These are phyloP conservation scores for Nematostella vectensis DNA, from an alignment of 92 coral and sea anemone genomes.

Conservation along the genomic window DNA sequence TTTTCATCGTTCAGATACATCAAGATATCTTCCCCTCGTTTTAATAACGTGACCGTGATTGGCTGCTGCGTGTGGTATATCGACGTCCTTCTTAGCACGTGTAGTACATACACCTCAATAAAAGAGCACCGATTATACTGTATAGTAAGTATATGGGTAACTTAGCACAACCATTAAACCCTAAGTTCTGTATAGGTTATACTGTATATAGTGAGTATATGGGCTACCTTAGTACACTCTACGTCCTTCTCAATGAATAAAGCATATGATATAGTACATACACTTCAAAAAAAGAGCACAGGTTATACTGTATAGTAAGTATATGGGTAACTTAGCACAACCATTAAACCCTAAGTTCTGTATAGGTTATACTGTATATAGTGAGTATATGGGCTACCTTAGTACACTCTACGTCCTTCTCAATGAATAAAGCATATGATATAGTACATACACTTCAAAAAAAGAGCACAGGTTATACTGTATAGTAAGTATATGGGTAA, in stretches of 20 bases:
- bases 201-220: too few relatives aligned
- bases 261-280: conserved; percentile 44
- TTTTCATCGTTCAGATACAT: too few relatives aligned
- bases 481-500: conserved; percentile 38
- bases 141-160: conserved; percentile 38
- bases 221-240: too few relatives aligned
- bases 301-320: conserved; percentile 39
- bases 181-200: too few relatives aligned
- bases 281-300: conserved; percentile 5
- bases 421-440: too few relatives aligned
- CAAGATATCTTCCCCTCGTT: conserved; percentile 78
- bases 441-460: conserved; percentile 22
- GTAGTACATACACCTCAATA: conserved; percentile 21
- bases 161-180: too few relatives aligned
- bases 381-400: too few relatives aligned
- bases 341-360: too few relatives aligned
- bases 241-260: conserved; percentile 53
- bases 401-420: conserved; percentile 57
- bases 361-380: too few relatives aligned
- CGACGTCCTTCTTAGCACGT: conserved; percentile 55
- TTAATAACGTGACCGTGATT: conserved; percentile 69
- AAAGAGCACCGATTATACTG: conserved; percentile 19
- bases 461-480: conserved; percentile 19
- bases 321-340: too few relatives aligned
- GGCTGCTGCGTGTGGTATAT: conserved; percentile 63